A percentile compares a stretch with the other conserved stretches of the same genome.
Conservation (phyloP, 2,888 invertebrate species). For the Druceiella hillmani region DNA sequence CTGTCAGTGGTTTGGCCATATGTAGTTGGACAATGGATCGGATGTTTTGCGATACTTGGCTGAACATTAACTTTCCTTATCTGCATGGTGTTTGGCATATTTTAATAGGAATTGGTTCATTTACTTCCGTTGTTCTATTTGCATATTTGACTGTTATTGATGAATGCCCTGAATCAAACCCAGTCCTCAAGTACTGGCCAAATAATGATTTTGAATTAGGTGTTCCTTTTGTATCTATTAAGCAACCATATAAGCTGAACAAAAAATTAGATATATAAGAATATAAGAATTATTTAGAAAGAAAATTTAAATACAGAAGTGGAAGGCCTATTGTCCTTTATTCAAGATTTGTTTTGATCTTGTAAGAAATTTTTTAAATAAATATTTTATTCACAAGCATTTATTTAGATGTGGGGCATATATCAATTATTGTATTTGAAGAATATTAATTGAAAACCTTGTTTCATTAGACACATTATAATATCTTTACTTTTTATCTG, state of each 20-base stretch:
- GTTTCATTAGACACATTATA: too few species aligned
- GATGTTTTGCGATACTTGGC: conserved; percentile 74
- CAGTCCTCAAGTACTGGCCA: conserved; percentile 72
- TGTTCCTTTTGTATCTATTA: conserved; percentile 67
- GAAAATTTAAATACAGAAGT: too few species aligned
- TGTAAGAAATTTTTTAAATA: too few species aligned
- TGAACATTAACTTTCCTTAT: conserved; percentile 72
- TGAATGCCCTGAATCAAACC: conserved; percentile 65
- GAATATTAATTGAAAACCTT: too few species aligned
- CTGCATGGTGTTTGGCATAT: conserved; percentile 81
- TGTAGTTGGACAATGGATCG: conserved; percentile 75
- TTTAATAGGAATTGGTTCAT: conserved; percentile 73
- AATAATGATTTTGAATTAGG: conserved; percentile 71
- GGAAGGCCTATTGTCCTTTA: neutral
- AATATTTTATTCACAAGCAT: too few species aligned
- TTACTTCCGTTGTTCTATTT: conserved; percentile 70
- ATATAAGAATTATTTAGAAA: too few species aligned
- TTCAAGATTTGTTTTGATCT: too few species aligned
- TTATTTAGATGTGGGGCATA: too few species aligned
- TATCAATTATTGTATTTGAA: too few species aligned
- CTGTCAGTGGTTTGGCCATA: conserved; percentile 64
- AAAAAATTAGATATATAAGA: conserved; percentile 46
- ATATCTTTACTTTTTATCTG: too few species aligned
- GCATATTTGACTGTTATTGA: conserved; percentile 73
- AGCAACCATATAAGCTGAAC: conserved; percentile 50